These are phyloP conservation scores for Lepidostoma basale DNA, from an alignment of 1,140 invertebrate genomes.

Conservation along the genomic window DNA sequence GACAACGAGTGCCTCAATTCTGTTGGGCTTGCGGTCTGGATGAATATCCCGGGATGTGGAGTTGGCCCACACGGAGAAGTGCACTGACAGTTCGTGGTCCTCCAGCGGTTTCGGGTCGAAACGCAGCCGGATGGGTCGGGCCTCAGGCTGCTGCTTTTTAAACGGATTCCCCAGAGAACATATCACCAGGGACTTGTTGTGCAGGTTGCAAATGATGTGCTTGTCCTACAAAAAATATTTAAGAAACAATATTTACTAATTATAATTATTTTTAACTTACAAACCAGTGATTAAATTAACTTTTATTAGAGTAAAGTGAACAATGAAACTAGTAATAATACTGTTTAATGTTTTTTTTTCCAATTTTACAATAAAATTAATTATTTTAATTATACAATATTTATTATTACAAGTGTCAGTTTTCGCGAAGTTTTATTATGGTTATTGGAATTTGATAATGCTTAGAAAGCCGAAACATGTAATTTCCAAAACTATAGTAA, in stretches of 20 bases:
- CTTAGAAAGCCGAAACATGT: no score
- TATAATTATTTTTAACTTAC: no score
- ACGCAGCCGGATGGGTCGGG: slow-evolving; percentile 68
- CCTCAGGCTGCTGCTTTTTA: slow-evolving; percentile 64
- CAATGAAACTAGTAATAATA: no score
- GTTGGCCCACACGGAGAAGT: slow-evolving; percentile 79
- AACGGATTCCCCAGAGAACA: slow-evolving; percentile 92
- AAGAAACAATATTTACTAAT: background rate
- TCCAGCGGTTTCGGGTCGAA: slow-evolving; percentile 80
- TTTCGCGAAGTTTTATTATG: no score
- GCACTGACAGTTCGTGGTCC: slow-evolving; percentile 71
- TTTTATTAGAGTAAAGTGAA: no score
- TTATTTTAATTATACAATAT: no score
- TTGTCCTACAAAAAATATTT: slow-evolving; percentile 55
- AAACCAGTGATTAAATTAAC: no score
- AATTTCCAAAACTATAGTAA: no score
- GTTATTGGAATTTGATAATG: no score
- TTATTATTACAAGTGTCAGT: no score
- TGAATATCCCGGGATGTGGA: slow-evolving; percentile 81
- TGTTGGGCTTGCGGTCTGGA: slow-evolving; percentile 61
- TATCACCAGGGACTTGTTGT: slow-evolving; percentile 75
- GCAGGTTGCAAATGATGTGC: slow-evolving; percentile 70
- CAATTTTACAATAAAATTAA: no score
- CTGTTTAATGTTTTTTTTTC: no score
- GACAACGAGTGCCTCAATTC: slow-evolving; percentile 71